These are phyloP conservation scores for Synchiropus splendidus DNA, from an alignment of 2,113 vertebrate species.

Conservation along the genomic window DNA sequence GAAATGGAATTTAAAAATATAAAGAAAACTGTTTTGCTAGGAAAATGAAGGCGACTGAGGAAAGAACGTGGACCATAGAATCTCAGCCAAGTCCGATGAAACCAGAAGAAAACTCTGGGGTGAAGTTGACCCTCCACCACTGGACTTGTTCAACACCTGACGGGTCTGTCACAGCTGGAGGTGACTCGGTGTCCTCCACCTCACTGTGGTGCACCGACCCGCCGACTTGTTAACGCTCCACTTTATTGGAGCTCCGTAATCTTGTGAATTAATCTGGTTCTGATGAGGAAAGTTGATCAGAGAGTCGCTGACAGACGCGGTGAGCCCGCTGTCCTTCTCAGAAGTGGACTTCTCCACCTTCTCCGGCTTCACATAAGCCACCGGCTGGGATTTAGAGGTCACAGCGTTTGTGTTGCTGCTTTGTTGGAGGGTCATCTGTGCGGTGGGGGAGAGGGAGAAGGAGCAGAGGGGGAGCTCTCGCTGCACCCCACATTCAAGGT, in stretches of 20 bases:
- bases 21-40: too few relatives aligned
- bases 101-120: too few relatives aligned
- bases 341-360: slow-evolving; percentile 51
- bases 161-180: background rate
- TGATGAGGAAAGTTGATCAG: slow-evolving; percentile 56
- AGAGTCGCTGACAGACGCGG: slow-evolving; percentile 52
- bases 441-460: slow-evolving; percentile 24
- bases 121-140: too few relatives aligned
- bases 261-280: slow-evolving; percentile 63
- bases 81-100: too few relatives aligned
- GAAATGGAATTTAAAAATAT: too few relatives aligned
- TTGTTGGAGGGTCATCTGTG: slow-evolving; percentile 45
- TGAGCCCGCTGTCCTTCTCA: slow-evolving; percentile 29
- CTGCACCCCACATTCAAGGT: slow-evolving; percentile 36
- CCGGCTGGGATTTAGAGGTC: slow-evolving; percentile 55
- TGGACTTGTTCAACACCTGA: too few relatives aligned
- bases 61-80: too few relatives aligned
- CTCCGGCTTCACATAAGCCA: slow-evolving; percentile 67
- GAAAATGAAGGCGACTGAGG: too few relatives aligned
- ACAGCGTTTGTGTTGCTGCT: slow-evolving; percentile 51
- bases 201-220: slow-evolving; percentile 31
- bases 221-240: slow-evolving; percentile 50
- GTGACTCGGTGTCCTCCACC: slow-evolving; percentile 24
- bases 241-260: slow-evolving; percentile 57
- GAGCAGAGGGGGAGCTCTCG: background rate